Percentiles rank a stretch among this genome's conserved stretches.
These are phyloP conservation scores for Nymphalis polychloros DNA, from an alignment of 2,888 invertebrate genomes.

Conservation along the genomic window DNA sequence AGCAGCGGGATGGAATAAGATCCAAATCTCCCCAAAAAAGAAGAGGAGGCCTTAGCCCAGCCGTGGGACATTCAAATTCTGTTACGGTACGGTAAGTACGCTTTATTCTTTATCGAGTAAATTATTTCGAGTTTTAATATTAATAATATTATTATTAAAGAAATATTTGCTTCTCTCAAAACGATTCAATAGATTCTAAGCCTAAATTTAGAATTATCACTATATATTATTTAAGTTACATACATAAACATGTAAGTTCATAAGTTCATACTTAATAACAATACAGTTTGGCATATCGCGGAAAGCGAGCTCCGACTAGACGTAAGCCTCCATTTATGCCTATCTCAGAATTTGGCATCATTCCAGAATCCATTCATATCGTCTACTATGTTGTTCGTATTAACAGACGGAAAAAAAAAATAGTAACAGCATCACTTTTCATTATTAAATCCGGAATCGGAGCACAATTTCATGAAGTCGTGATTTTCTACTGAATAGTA, in stretches of 20 bases:
- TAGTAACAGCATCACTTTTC: slow-evolving; percentile 4
- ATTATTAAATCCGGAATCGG: slow-evolving; percentile 7
- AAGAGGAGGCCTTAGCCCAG: too few relatives aligned
- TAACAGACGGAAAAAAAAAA: not conserved
- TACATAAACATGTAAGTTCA: not conserved
- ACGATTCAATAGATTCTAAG: not conserved
- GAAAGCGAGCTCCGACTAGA: not conserved
- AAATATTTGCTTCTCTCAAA: too few relatives aligned
- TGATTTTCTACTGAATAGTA: too few relatives aligned
- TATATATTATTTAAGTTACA: not conserved
- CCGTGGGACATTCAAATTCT: too few relatives aligned
- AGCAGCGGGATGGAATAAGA: too few relatives aligned
- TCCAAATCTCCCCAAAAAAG: too few relatives aligned
- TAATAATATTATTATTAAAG: too few relatives aligned
- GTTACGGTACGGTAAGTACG: too few relatives aligned
- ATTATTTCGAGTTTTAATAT: too few relatives aligned
- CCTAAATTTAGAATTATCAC: not conserved
- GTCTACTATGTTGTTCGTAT: slow-evolving; percentile 2
- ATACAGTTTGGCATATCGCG: not conserved
- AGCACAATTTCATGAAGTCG: not conserved
- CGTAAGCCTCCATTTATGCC: slow-evolving; percentile 19
- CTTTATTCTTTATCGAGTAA: too few relatives aligned
- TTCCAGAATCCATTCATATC: slow-evolving; percentile 22
- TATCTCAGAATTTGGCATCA: slow-evolving; percentile 24
- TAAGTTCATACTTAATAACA: slow-evolving; percentile 8